These are phyloP conservation scores for Virgularia gustaviana DNA, from an alignment of 92 coral and sea anemone species.

Conservation along the genomic window DNA sequence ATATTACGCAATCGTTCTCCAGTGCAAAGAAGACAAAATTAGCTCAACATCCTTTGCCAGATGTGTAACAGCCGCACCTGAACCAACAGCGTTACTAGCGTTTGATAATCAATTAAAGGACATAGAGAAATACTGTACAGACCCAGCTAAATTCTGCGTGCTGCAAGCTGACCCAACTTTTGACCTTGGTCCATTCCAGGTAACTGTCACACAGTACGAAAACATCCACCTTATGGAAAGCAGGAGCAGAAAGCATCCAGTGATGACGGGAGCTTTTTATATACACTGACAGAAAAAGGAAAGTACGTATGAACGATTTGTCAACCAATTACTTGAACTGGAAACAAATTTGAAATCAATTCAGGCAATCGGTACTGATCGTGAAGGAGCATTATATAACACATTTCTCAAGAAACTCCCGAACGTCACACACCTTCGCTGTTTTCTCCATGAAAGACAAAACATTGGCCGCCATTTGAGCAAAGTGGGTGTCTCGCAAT, in stretches of 20 bases:
- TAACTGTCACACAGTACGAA: conserved; percentile 52
- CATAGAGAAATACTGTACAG: conserved; percentile 43
- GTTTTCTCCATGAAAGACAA: conserved; percentile 41
- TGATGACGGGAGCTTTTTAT: conserved; percentile 47
- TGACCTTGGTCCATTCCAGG: conserved; percentile 49
- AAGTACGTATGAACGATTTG: conserved; percentile 42
- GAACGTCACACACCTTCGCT: conserved; percentile 42
- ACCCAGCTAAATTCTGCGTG: conserved; percentile 35
- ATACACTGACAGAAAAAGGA: conserved; percentile 52
- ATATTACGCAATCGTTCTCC: conserved; percentile 6
- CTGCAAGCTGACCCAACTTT: conserved; percentile 49
- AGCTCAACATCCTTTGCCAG: conserved; percentile 39
- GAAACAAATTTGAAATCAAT: conserved; percentile 19
- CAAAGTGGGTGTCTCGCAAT: conserved; percentile 24
- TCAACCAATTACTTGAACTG: conserved; percentile 34
- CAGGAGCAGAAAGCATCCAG: conserved; percentile 50
- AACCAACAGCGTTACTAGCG: conserved; percentile 50
- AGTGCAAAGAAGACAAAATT: conserved; percentile 52
- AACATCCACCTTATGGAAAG: conserved; percentile 36
- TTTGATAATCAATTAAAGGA: conserved; percentile 43
- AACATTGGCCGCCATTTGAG: conserved; percentile 9
- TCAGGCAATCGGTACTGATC: conserved; percentile 49
- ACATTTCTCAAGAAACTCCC: conserved; percentile 43
- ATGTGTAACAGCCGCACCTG: conserved; percentile 52
- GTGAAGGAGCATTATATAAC: conserved; percentile 35